A percentile compares a stretch with the other conserved stretches of the same genome.
Evolutionary conservation across 2,113 vertebrate genomes (phyloP).

Genomic region (Nothoprocta perdicaria): DNA sequence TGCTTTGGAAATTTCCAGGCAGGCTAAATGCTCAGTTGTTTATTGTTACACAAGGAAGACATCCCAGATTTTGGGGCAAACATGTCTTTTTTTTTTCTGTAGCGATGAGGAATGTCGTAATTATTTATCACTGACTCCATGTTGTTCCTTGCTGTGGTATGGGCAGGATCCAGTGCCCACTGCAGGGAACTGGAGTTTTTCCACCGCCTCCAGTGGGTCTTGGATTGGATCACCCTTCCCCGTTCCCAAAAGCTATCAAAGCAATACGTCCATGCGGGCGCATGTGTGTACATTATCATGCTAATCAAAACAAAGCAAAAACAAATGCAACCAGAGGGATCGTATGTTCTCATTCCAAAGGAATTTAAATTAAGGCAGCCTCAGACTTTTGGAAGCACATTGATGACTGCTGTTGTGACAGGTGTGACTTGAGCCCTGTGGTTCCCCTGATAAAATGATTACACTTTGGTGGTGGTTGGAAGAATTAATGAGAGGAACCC

Average conservation of each 20-base stretch:
- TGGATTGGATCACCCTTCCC: constrained; percentile 29
- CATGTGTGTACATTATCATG: not conserved
- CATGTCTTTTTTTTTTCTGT: not conserved
- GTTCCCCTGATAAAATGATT: constrained; percentile 44
- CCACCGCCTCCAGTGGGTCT: constrained; percentile 25
- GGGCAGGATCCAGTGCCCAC: constrained; percentile 39
- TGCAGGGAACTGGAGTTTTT: constrained; percentile 52
- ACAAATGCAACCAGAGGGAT: constrained; percentile 10
- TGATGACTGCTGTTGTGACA: constrained; percentile 62
- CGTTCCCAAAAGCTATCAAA: constrained; percentile 50
- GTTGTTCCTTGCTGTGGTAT: not conserved
- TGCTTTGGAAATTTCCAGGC: not conserved
- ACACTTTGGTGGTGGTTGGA: not conserved
- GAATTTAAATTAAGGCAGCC: constrained; percentile 33
- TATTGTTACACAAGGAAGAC: not conserved
- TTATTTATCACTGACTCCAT: not conserved
- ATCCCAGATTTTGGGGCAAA: not conserved
- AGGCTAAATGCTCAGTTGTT: not conserved
- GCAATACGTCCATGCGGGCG: not conserved
- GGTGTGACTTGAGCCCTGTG: constrained; percentile 53
- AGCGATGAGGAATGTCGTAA: fast-evolving
- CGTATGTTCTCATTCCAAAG: constrained; percentile 60
- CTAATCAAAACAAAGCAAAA: constrained; percentile 51
- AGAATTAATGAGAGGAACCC: not conserved
- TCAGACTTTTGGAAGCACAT: not conserved